Percentiles rank a stretch among this genome's conserved stretches.
Evolutionary conservation across 2,113 vertebrate species (phyloP).

Genomic region (Canis aureus): DNA sequence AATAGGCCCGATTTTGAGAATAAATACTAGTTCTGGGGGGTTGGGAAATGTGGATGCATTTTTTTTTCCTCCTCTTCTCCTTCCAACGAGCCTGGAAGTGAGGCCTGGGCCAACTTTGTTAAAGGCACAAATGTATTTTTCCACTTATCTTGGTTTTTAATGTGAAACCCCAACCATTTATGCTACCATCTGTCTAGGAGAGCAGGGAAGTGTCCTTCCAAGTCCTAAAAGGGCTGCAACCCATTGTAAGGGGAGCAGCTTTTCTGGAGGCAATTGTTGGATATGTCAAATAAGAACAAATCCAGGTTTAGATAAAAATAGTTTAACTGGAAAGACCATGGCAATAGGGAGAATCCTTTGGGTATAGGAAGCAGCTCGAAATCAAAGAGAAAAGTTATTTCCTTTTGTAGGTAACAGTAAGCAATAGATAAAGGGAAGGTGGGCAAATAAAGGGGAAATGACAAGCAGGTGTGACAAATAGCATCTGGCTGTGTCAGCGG

Average conservation of each 20-base stretch:
- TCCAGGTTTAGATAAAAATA: neutral
- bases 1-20: neutral
- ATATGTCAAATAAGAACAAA: neutral
- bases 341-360: neutral
- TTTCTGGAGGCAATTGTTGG: neutral
- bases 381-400: neutral
- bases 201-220: neutral
- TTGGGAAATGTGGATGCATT: rapidly evolving
- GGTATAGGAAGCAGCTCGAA: neutral
- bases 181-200: neutral
- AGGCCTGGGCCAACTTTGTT: neutral
- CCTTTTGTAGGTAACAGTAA: neutral
- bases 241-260: neutral
- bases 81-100: neutral
- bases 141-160: neutral
- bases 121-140: neutral
- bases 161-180: neutral
- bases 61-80: neutral
- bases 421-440: neutral
- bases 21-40: neutral
- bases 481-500: neutral
- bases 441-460: neutral
- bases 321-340: neutral
- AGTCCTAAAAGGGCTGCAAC: neutral
- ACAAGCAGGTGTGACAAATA: neutral